phyloP scores from a whole-genome alignment of 2,888 invertebrate genomes.

The Scrobipalpa atriplicella region DNA sequence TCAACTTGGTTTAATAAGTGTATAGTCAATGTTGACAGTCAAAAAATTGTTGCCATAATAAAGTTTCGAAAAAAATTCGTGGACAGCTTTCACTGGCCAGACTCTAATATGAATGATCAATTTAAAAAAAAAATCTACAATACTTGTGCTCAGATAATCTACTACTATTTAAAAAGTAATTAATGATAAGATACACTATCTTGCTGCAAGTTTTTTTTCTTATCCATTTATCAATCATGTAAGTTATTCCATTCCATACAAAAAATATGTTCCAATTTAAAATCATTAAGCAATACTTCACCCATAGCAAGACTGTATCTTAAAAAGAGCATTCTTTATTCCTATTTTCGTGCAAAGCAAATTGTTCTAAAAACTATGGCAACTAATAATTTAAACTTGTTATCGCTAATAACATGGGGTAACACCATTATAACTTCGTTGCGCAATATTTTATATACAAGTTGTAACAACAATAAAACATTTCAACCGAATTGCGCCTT shows the following conservation, averaged over 20 bases:
- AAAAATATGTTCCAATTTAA: no score
- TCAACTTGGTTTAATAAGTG: no score
- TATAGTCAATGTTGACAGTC: no score
- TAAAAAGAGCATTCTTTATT: not conserved
- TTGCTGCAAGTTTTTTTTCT: not conserved
- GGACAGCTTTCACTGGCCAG: no score
- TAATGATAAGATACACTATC: not conserved
- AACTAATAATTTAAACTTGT: not conserved
- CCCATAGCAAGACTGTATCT: not conserved
- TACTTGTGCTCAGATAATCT: not conserved
- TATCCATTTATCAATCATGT: not conserved
- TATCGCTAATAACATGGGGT: not conserved
- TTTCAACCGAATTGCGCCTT: not conserved
- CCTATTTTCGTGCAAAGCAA: not conserved
- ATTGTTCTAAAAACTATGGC: not conserved
- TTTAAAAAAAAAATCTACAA: not conserved
- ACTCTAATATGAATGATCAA: no score
- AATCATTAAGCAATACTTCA: no score
- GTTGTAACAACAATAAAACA: not conserved
- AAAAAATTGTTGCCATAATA: no score
- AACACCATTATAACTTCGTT: not conserved
- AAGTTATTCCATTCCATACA: not conserved
- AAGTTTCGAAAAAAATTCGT: no score
- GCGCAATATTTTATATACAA: conserved; percentile 2
- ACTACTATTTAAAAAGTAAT: not conserved